phyloP scores from a whole-genome alignment of 1,140 invertebrate species.

The Pseudoatta argentina region DNA sequence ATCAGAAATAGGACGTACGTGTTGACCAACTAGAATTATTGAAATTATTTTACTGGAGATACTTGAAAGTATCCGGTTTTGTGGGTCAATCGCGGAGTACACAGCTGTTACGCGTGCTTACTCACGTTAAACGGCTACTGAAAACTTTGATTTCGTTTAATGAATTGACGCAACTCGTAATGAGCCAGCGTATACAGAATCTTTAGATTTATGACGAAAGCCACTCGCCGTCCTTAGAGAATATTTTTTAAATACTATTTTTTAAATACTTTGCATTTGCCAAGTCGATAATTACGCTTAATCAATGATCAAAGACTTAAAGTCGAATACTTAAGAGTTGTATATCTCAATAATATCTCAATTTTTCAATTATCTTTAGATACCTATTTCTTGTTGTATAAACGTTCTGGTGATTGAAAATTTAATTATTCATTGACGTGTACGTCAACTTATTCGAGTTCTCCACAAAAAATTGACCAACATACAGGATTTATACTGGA shows the following conservation, averaged over 20 bases:
- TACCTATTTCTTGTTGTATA: background rate
- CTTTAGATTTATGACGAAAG: background rate
- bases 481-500: background rate
- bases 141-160: slow-evolving; percentile 44
- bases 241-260: background rate
- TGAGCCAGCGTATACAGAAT: slow-evolving; percentile 1
- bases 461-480: background rate
- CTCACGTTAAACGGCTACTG: slow-evolving; percentile 44
- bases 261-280: background rate
- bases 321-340: background rate
- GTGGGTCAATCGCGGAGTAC: slow-evolving; percentile 25
- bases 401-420: background rate
- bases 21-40: slow-evolving; percentile 47
- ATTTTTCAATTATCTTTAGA: background rate
- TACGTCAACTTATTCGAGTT: background rate
- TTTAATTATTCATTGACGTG: background rate
- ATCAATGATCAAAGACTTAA: background rate
- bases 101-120: slow-evolving; percentile 30
- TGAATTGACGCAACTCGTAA: slow-evolving; percentile 29
- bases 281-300: background rate
- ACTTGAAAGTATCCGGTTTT: slow-evolving; percentile 47
- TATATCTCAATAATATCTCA: background rate
- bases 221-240: background rate
- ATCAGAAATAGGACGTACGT: slow-evolving; percentile 11
- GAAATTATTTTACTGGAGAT: slow-evolving; percentile 49